Percentiles rank a stretch among this genome's conserved stretches.
Conservation (phyloP, 1,140 invertebrate species). For the Proales similis region DNA sequence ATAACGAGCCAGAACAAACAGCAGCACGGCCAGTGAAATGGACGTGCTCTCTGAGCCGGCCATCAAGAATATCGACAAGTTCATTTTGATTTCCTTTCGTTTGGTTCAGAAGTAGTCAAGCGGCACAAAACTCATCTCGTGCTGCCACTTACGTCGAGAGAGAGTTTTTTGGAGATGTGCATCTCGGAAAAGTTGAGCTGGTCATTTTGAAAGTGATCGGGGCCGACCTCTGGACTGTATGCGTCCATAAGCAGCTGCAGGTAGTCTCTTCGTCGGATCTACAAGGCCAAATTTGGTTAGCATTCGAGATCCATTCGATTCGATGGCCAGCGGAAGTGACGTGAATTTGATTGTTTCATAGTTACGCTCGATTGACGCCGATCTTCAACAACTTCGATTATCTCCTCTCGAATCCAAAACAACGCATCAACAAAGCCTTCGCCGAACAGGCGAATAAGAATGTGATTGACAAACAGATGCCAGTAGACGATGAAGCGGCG, state of each 20-base stretch:
- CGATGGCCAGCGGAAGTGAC: too few species aligned
- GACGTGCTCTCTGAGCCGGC: slow-evolving; percentile 55
- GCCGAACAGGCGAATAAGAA: background rate
- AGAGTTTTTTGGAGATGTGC: background rate
- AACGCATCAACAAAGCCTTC: background rate
- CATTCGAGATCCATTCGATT: too few species aligned
- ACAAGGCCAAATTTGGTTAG: too few species aligned
- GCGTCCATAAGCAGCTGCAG: slow-evolving; percentile 31
- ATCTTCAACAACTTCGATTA: background rate
- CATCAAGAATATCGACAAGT: slow-evolving; percentile 42
- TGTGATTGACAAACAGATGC: background rate
- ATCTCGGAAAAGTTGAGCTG: background rate
- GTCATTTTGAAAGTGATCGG: too few species aligned
- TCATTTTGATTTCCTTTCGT: background rate
- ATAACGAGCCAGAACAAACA: slow-evolving; percentile 52
- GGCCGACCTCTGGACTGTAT: too few species aligned
- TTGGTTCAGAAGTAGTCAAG: too few species aligned
- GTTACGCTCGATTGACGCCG: background rate
- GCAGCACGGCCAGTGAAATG: slow-evolving; percentile 52
- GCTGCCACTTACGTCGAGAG: too few species aligned
- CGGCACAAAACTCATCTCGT: too few species aligned
- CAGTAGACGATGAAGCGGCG: background rate
- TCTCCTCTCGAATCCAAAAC: slow-evolving; percentile 16
- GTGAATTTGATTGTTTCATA: background rate
- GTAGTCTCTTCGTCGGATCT: slow-evolving; percentile 17